These are phyloP conservation scores for Scatophagus argus DNA, from an alignment of 2,113 vertebrate species.

Conservation along the genomic window DNA sequence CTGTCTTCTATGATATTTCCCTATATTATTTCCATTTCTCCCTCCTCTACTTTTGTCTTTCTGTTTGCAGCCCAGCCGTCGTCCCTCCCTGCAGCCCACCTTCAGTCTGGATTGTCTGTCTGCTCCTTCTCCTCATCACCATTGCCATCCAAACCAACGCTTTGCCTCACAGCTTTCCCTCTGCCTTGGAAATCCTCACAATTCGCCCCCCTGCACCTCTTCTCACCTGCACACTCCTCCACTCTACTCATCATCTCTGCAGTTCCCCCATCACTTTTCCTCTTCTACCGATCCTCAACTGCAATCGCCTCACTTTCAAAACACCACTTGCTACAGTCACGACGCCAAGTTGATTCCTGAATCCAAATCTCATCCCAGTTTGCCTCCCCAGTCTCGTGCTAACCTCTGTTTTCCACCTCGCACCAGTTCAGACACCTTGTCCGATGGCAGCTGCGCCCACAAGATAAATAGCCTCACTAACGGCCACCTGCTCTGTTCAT, in stretches of 20 bases:
- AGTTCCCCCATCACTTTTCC: conserved; percentile 38
- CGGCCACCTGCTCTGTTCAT: conserved; percentile 23
- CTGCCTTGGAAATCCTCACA: conserved; percentile 64
- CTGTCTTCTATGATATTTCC: conserved; percentile 1
- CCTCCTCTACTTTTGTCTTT: conserved; percentile 66
- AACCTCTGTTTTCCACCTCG: conserved; percentile 21
- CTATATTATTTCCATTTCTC: conserved; percentile 45
- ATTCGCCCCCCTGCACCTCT: conserved; percentile 47
- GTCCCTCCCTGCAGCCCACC: conserved; percentile 71
- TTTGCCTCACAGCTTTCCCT: conserved; percentile 76
- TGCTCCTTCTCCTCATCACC: conserved; percentile 60
- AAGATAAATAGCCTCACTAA: conserved; percentile 45
- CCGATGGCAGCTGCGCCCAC: conserved; percentile 49
- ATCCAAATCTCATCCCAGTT: conserved; percentile 13
- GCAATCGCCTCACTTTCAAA: conserved; percentile 22
- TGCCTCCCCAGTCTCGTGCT: conserved; percentile 6
- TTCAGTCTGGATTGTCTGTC: conserved; percentile 74
- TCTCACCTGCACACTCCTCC: conserved; percentile 47
- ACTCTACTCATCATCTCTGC: conserved; percentile 47
- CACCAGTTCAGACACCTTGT: conserved; percentile 33
- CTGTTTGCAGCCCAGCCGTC: conserved; percentile 73
- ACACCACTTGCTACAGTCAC: not conserved
- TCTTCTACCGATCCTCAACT: conserved; percentile 22
- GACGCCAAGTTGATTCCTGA: conserved; percentile 17
- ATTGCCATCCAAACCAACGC: conserved; percentile 68